Conservation (phyloP, 2,888 invertebrate species). For the Parthenolecanium corni region DNA sequence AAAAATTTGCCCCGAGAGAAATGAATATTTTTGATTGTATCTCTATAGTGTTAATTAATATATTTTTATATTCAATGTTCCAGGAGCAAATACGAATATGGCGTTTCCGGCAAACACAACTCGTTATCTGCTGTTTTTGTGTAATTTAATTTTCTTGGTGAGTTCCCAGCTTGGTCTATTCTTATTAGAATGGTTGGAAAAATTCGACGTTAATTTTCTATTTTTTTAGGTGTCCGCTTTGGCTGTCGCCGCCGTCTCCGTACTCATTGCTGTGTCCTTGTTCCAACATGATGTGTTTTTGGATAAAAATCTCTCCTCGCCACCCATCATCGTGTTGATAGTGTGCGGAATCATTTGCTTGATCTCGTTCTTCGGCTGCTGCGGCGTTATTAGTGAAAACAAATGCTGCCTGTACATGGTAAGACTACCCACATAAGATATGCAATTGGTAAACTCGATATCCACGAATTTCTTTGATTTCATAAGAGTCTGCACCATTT, state of each 20-base stretch:
- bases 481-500: background rate
- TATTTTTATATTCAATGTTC: too few relatives aligned
- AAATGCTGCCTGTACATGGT: slow-evolving; percentile 6
- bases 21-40: too few relatives aligned
- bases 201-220: background rate
- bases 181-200: background rate
- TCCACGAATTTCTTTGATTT: background rate
- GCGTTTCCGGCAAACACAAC: slow-evolving; percentile 11
- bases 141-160: slow-evolving; percentile 20
- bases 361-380: slow-evolving; percentile 20
- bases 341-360: slow-evolving; percentile 8
- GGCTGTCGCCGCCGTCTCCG: slow-evolving; percentile 6
- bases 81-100: background rate
- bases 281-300: slow-evolving; percentile 6
- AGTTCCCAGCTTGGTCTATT: too few relatives aligned
- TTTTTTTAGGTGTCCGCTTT: slow-evolving; percentile 11
- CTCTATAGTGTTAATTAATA: too few relatives aligned
- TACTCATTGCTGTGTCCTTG: slow-evolving; percentile 10
- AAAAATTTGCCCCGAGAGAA: too few relatives aligned
- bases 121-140: slow-evolving; percentile 13
- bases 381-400: slow-evolving; percentile 25
- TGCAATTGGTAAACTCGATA: background rate
- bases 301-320: slow-evolving; percentile 3
- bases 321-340: slow-evolving; percentile 16
- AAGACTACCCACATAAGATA: too few relatives aligned